Evolutionary conservation across 2,888 invertebrate genomes (phyloP).

Genomic region (Ramazzottius varieornatus): DNA sequence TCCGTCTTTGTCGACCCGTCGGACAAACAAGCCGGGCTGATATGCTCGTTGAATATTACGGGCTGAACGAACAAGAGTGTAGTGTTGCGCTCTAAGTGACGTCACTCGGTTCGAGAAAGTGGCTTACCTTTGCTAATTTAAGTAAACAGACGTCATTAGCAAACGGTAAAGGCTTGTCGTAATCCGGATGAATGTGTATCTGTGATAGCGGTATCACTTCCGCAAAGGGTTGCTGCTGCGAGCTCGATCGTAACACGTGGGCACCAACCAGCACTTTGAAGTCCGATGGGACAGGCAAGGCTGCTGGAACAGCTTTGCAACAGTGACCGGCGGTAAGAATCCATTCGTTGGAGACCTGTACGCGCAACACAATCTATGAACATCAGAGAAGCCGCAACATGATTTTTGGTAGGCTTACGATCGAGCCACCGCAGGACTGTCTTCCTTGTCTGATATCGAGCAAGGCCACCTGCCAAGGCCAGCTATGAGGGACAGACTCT

Average conservation of each 20-base stretch:
- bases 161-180: not conserved
- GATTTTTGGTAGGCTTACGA: too few relatives aligned
- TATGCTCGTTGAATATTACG: not conserved
- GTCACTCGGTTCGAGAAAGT: not conserved
- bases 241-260: not conserved
- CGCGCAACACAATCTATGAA: not conserved
- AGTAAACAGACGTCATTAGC: not conserved
- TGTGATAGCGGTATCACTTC: too few relatives aligned
- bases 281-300: not conserved
- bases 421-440: not conserved
- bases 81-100: not conserved
- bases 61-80: not conserved
- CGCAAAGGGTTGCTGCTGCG: too few relatives aligned
- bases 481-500: not conserved
- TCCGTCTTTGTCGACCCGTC: too few relatives aligned
- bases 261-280: not conserved
- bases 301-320: not conserved
- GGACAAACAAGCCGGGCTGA: not conserved
- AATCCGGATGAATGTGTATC: not conserved
- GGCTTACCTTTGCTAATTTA: not conserved
- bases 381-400: not conserved
- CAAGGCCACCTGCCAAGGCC: not conserved
- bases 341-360: not conserved
- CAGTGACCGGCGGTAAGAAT: not conserved
- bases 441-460: not conserved